A percentile compares a stretch with the other conserved stretches of the same genome.
phyloP scores from a whole-genome alignment of 92 coral and sea anemone species.

The Parazoanthus darwini region DNA sequence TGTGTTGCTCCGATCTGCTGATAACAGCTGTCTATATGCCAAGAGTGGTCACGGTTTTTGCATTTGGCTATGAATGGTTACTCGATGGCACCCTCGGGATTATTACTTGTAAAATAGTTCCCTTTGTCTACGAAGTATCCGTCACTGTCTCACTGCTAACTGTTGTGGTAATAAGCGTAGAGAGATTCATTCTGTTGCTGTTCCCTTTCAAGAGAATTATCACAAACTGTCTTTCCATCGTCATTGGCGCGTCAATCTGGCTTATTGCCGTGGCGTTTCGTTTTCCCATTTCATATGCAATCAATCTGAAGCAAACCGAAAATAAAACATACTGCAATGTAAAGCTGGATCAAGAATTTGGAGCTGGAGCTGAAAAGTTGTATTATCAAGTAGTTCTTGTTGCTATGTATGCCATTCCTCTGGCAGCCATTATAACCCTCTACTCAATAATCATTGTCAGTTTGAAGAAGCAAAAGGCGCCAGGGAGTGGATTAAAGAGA shows the following conservation, averaged over 20 bases:
- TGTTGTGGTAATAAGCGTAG: slow-evolving; percentile 68
- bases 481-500: slow-evolving; percentile 45
- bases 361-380: slow-evolving; percentile 58
- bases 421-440: slow-evolving; percentile 56
- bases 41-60: slow-evolving; percentile 54
- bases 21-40: slow-evolving; percentile 79
- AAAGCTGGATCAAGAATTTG: slow-evolving; percentile 63
- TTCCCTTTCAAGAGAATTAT: slow-evolving; percentile 63
- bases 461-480: slow-evolving; percentile 50
- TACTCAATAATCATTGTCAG: slow-evolving; percentile 65
- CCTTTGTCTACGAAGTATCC: slow-evolving; percentile 64
- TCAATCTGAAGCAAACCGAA: neutral
- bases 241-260: slow-evolving; percentile 59
- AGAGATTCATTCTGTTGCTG: slow-evolving; percentile 73
- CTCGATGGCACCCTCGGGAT: slow-evolving; percentile 58
- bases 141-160: slow-evolving; percentile 71
- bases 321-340: slow-evolving; percentile 49
- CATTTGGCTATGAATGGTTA: slow-evolving; percentile 69
- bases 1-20: slow-evolving; percentile 70
- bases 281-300: slow-evolving; percentile 71
- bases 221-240: slow-evolving; percentile 43
- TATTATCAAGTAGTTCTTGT: slow-evolving; percentile 64
- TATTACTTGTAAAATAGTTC: slow-evolving; percentile 64
- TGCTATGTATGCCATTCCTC: slow-evolving; percentile 67
- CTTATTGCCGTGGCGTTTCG: slow-evolving; percentile 46